Evolutionary conservation across 2,888 invertebrate genomes (phyloP), one percentile per base, ranked within the genome.

Genomic region (Actias luna): DNA sequence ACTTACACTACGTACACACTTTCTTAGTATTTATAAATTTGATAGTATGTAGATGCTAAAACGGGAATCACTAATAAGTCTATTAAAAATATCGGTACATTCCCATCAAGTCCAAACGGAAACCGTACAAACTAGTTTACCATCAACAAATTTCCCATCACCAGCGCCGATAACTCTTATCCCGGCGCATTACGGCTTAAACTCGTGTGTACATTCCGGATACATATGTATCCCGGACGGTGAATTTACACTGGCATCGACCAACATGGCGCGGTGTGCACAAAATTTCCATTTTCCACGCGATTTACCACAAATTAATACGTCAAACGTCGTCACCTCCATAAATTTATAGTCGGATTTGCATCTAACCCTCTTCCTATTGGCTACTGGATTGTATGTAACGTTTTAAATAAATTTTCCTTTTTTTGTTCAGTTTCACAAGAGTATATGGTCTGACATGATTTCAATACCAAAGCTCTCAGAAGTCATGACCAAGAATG

Each of bases 221-320:
- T 59, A 63, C 27, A 29, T 71, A 63, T 42, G 65, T 69, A 67
- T 73, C 64, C 46, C 61, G 69, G 39, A 61, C 63, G 64, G 75
- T 70, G 76, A 72, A 73, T 65, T 69, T 78, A 82, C 76, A 72
- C 80, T 85, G 77, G 82, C 65, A 63, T 66, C 67, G 68, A 67
- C 70, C 70, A 77, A 77, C 83, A 80, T 82, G 85, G 86, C 83
- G 78, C 84, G 78, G 88, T 88, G 85, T 89, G 92, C 90, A 90
- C 89, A 90, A 90, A 92, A 89, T 92, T 92, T 90, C 90, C 88
- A 92, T 91, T 92, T 92, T 92, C 92, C 88, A 80, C 87, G 76
- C 89, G 89, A 92, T 91, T 92, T 90, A 82, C 88, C 87, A 80
- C 90, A 92, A 92, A 92, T 92, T 91, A 92, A 92, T 90, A 88